phyloP scores from a whole-genome alignment of 2,888 invertebrate genomes.

The Cenopis cana region DNA sequence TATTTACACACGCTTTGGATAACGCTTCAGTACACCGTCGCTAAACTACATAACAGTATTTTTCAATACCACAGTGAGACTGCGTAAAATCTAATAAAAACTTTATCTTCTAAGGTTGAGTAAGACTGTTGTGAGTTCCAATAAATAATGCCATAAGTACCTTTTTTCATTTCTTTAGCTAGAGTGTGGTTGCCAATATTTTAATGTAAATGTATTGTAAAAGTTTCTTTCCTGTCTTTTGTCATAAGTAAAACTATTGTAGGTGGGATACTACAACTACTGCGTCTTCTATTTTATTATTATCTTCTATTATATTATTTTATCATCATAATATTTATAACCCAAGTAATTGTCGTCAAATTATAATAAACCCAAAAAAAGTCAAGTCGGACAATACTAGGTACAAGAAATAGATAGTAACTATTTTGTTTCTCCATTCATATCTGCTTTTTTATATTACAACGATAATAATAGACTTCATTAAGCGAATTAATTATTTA shows the following conservation, averaged over 20 bases:
- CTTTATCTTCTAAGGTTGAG: constrained; percentile 24
- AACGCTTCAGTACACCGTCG: background rate
- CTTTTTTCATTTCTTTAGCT: constrained; percentile 52
- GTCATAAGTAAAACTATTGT: background rate
- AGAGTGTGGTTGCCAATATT: constrained; percentile 64
- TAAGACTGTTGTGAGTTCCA: constrained; percentile 35
- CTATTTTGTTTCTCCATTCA: too few species aligned
- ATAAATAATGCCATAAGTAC: constrained; percentile 44
- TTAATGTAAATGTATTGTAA: constrained; percentile 61
- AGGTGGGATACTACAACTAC: too few species aligned
- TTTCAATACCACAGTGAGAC: constrained; percentile 28
- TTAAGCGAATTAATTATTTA: constrained; percentile 17
- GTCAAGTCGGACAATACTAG: too few species aligned
- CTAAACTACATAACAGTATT: background rate
- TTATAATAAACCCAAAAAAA: too few species aligned
- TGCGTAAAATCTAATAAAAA: constrained; percentile 42
- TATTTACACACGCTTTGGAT: background rate
- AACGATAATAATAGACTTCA: background rate
- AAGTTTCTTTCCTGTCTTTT: constrained; percentile 52
- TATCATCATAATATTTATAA: too few species aligned
- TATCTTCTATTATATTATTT: too few species aligned
- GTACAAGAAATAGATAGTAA: too few species aligned
- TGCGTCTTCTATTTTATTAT: too few species aligned
- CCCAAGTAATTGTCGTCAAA: too few species aligned
- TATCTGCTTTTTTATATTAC: too few species aligned